A percentile compares a stretch with the other conserved stretches of the same genome.
Conservation (phyloP, 2,888 invertebrate genomes). For the Watsonalla cultraria region DNA sequence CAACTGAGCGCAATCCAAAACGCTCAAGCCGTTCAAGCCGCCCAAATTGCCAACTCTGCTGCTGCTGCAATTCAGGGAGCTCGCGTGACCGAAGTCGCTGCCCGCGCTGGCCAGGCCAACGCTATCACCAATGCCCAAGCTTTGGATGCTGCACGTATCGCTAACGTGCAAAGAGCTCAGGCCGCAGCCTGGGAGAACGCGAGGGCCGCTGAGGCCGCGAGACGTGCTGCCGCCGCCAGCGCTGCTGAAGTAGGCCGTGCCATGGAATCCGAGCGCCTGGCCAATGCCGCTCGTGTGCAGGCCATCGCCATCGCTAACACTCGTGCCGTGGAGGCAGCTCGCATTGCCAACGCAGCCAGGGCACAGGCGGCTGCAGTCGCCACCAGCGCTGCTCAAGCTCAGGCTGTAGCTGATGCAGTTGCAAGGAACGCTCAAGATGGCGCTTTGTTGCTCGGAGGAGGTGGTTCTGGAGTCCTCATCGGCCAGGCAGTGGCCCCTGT, state of each 20-base stretch:
- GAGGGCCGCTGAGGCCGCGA: conserved; percentile 61
- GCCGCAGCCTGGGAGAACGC: conserved; percentile 70
- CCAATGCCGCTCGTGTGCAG: conserved; percentile 65
- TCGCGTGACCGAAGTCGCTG: conserved; percentile 61
- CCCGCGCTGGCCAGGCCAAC: conserved; percentile 58
- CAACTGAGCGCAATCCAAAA: conserved; percentile 70
- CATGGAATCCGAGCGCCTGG: conserved; percentile 53
- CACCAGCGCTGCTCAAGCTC: conserved; percentile 55
- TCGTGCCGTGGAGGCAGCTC: conserved; percentile 63
- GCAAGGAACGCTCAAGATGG: conserved; percentile 60
- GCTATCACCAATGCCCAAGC: conserved; percentile 69
- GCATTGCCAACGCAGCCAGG: conserved; percentile 60
- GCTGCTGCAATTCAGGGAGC: conserved; percentile 69
- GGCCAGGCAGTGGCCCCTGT: conserved; percentile 19
- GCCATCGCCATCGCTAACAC: conserved; percentile 66
- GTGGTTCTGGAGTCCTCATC: conserved; percentile 17
- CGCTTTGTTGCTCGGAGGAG: conserved; percentile 48
- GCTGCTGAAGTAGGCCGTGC: conserved; percentile 52
- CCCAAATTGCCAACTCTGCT: conserved; percentile 64
- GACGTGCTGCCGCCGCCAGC: conserved; percentile 54
- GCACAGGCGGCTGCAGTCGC: conserved; percentile 55
- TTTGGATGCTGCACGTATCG: conserved; percentile 60
- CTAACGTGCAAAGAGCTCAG: conserved; percentile 65
- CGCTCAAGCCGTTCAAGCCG: conserved; percentile 65
- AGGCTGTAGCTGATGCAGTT: conserved; percentile 55